These are phyloP conservation scores for Trichomycterus rosablanca DNA, from an alignment of 2,113 vertebrate species.

Conservation along the genomic window DNA sequence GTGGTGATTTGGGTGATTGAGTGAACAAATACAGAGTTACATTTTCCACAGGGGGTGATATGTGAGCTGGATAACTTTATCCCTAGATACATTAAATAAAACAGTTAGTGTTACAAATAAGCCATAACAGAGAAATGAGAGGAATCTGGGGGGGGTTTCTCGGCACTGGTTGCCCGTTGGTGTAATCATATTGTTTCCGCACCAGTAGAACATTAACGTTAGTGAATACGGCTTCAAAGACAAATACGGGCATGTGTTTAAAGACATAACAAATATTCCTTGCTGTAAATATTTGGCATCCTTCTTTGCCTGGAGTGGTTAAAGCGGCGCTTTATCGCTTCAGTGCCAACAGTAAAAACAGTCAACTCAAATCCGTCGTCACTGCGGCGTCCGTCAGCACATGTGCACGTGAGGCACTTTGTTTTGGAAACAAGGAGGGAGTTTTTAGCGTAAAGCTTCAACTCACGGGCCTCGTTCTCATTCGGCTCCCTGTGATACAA, in stretches of 20 bases:
- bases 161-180: too few relatives aligned
- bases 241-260: neutral
- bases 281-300: slow-evolving; percentile 7
- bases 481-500: neutral
- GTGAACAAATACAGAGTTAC: too few relatives aligned
- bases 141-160: too few relatives aligned
- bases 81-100: too few relatives aligned
- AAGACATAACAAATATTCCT: neutral
- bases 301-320: neutral
- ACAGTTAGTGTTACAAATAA: too few relatives aligned
- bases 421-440: slow-evolving; percentile 18
- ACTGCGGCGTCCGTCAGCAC: too few relatives aligned
- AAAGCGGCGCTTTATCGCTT: neutral
- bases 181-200: too few relatives aligned
- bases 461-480: neutral
- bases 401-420: slow-evolving; percentile 2
- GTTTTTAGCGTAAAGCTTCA: neutral
- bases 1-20: too few relatives aligned
- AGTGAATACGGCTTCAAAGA: neutral
- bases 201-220: too few relatives aligned
- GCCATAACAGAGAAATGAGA: too few relatives aligned
- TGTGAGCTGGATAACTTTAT: too few relatives aligned
- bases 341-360: slow-evolving; percentile 5
- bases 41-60: too few relatives aligned
- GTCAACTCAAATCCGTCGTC: neutral